A percentile compares a stretch with the other conserved stretches of the same genome.
phyloP scores from a whole-genome alignment of 2,113 vertebrate species.

The Agapornis roseicollis region DNA sequence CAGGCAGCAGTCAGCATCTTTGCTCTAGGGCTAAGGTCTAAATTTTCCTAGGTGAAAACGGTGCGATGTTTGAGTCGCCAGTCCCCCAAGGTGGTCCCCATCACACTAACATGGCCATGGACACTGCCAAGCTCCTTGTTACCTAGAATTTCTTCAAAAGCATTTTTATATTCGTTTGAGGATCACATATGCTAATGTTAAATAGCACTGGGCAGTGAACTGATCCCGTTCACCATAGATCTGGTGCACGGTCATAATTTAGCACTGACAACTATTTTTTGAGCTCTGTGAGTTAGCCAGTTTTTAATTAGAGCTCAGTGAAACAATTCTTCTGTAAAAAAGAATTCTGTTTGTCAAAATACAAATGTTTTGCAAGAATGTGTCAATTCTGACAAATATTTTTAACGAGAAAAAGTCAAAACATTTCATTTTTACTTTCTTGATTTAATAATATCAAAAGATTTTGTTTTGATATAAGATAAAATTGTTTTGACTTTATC shows the following conservation, averaged over 20 bases:
- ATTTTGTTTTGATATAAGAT: constrained; percentile 35
- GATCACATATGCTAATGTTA: not conserved
- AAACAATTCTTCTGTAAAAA: constrained; percentile 50
- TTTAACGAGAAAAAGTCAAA: constrained; percentile 58
- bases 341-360: constrained; percentile 44
- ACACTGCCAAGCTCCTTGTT: not conserved
- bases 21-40: not conserved
- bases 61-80: not conserved
- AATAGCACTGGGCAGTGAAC: not conserved
- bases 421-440: constrained; percentile 58
- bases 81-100: not conserved
- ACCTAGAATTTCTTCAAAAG: not conserved
- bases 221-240: not conserved
- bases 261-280: not conserved
- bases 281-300: constrained; percentile 30
- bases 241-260: not conserved
- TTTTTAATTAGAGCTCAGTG: constrained; percentile 53
- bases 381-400: constrained; percentile 61
- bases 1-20: not conserved
- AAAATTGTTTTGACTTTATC: constrained; percentile 47
- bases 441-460: constrained; percentile 46
- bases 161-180: not conserved
- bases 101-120: fast-evolving
- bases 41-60: not conserved
- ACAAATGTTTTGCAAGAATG: constrained; percentile 43